A percentile compares a stretch with the other conserved stretches of the same genome.
Evolutionary conservation across 2,797 vertebrate genomes (phyloP).

Genomic region (Manis pentadactyla): DNA sequence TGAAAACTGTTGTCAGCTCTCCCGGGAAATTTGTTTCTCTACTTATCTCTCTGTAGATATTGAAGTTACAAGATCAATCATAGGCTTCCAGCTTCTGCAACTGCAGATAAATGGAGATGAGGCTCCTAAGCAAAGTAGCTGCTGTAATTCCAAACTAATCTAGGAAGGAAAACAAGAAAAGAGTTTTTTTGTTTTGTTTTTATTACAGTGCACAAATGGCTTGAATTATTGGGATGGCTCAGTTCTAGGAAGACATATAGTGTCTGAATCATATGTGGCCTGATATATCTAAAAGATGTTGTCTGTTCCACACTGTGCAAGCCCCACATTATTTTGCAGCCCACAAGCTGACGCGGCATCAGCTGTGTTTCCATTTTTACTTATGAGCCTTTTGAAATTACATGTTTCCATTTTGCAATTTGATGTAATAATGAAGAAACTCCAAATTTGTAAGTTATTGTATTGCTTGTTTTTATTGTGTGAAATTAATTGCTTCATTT

Average conservation of each 20-base stretch:
- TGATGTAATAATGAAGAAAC: constrained; percentile 91
- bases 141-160: constrained; percentile 63
- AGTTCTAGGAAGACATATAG: constrained; percentile 37
- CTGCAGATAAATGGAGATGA: constrained; percentile 60
- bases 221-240: constrained; percentile 24
- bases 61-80: constrained; percentile 81
- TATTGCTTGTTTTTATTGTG: constrained; percentile 91
- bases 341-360: constrained; percentile 87
- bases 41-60: constrained; percentile 74
- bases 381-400: constrained; percentile 91
- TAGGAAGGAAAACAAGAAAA: constrained; percentile 18
- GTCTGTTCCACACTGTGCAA: constrained; percentile 78
- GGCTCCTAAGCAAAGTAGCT: constrained; percentile 67
- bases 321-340: constrained; percentile 81
- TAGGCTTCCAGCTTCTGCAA: constrained; percentile 61
- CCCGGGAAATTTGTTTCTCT: constrained; percentile 71
- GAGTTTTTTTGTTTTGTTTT: constrained; percentile 29
- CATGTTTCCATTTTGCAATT: constrained; percentile 91
- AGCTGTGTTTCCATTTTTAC: constrained; percentile 92
- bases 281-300: constrained; percentile 70
- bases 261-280: constrained; percentile 76
- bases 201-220: constrained; percentile 20
- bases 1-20: constrained; percentile 81
- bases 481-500: constrained; percentile 91
- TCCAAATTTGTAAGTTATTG: constrained; percentile 90